Base-by-base conservation (phyloP, 2,113 vertebrate genomes). In the Poeciliopsis turrubarensis region DNA sequence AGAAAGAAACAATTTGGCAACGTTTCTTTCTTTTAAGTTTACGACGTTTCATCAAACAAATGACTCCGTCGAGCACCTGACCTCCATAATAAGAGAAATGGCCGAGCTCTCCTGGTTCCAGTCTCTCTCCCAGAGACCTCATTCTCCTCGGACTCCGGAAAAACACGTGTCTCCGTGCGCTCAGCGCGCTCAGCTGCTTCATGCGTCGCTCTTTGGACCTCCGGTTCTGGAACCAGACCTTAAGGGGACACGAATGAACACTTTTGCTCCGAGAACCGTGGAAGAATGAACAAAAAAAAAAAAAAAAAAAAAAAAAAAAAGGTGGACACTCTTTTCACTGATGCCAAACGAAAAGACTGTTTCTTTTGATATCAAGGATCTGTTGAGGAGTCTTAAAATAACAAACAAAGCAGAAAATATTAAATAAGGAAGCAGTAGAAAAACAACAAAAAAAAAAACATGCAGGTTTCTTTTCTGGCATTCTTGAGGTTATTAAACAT, bases 211-310 rank as follows among this genome's bases (percentile, higher is more conserved):
- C 98, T 88, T 99, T 99, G 41, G 97, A 99, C 75, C 97, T 96
- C 78, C 98, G 93, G 80, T 99, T 99, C 91, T 99, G 97, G 92
- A 99, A 99, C 97, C 98, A 99, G 5, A 99, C 97, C 98, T 98
- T 89, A 1, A 72, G 29, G 9, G 60, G 17, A 54, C 29, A 10
- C 34, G 1, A 65, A 54, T 44, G 0, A 11, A 65, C 22, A 39
- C 32, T 62, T 68, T 11, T 9, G 51, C 17, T 29, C 11, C n/a
- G 15, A 37, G 14, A n/a, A 29, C 29, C 29, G 29, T 14, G 31
- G 17, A 29, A 5, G 15, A 39, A 29, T 11, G 22, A 1, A 4
- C 25, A 22, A 26, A 15, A 44, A 22, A n/a, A n/a, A n/a, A n/a
- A n/a, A n/a, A n/a, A n/a, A n/a, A n/a, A n/a, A n/a, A n/a, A n/a